A percentile compares a stretch with the other conserved stretches of the same genome.
Conservation (phyloP, 2,113 vertebrate genomes). For the Neotragus pygmaeus region DNA sequence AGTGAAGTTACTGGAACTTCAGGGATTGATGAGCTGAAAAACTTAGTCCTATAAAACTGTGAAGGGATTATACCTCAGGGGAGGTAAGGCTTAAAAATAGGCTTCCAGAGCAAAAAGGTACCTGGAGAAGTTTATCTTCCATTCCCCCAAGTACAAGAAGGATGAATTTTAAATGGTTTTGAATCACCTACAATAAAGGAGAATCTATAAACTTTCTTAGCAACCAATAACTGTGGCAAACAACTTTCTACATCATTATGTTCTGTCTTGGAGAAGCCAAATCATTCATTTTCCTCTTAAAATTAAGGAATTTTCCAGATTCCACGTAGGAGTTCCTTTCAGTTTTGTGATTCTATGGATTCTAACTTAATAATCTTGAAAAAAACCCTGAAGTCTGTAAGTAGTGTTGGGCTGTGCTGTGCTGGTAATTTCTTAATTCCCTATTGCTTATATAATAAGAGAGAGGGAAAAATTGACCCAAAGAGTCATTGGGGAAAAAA, state of each 20-base stretch:
- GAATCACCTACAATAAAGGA: neutral
- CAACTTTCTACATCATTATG: neutral
- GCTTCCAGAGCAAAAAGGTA: neutral
- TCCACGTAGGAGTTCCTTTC: neutral
- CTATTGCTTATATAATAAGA: neutral
- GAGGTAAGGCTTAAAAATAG: neutral
- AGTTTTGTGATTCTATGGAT: neutral
- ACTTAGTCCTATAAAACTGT: neutral
- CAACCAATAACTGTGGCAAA: neutral
- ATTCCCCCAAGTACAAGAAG: neutral
- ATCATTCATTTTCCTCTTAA: neutral
- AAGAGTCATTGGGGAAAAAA: neutral
- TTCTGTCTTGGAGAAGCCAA: neutral
- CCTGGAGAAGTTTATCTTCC: neutral
- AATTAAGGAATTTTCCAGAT: neutral
- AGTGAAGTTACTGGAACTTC: constrained; percentile 6
- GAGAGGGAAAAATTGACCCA: neutral
- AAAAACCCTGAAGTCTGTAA: neutral
- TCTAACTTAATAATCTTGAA: neutral
- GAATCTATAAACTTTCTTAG: neutral
- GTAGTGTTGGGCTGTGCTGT: neutral
- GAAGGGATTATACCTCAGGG: neutral
- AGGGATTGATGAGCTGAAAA: neutral
- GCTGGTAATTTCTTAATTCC: neutral
- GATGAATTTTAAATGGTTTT: neutral